These are phyloP conservation scores for Operophtera brumata DNA, from an alignment of 2,888 invertebrate genomes.

Conservation along the genomic window DNA sequence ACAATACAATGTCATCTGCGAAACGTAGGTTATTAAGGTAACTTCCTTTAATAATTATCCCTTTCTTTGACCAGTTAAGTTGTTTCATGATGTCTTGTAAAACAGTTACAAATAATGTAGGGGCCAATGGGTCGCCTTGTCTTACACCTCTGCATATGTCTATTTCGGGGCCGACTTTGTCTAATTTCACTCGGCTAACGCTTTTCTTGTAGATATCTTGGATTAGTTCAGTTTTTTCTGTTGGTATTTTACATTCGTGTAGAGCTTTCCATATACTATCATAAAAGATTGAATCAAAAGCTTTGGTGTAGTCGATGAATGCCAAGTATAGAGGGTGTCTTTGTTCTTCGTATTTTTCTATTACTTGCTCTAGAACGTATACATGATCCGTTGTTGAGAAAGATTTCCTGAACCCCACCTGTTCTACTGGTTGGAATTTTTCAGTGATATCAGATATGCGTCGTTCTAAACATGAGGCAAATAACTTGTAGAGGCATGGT, in stretches of 20 bases:
- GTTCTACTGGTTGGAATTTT: not conserved
- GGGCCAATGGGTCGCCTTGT: not conserved
- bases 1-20: not conserved
- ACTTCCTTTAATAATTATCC: not conserved
- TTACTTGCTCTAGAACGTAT: not conserved
- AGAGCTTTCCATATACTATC: not conserved
- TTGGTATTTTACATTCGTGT: not conserved
- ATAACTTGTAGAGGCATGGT: not conserved
- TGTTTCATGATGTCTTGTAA: too few relatives aligned
- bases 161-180: not conserved
- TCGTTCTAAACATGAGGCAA: not conserved
- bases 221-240: not conserved
- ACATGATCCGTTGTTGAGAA: not conserved
- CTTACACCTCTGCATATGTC: too few relatives aligned
- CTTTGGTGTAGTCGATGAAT: not conserved
- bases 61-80: not conserved
- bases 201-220: not conserved
- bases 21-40: too few relatives aligned
- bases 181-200: not conserved
- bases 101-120: too few relatives aligned
- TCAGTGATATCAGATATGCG: not conserved
- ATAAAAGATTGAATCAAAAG: not conserved
- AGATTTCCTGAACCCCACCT: not conserved
- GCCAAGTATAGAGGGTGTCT: not conserved
- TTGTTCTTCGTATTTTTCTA: not conserved